Evolutionary conservation across 1,140 invertebrate species (phyloP), one percentile per base, ranked within the genome.

Genomic region (Capitella teleta): DNA sequence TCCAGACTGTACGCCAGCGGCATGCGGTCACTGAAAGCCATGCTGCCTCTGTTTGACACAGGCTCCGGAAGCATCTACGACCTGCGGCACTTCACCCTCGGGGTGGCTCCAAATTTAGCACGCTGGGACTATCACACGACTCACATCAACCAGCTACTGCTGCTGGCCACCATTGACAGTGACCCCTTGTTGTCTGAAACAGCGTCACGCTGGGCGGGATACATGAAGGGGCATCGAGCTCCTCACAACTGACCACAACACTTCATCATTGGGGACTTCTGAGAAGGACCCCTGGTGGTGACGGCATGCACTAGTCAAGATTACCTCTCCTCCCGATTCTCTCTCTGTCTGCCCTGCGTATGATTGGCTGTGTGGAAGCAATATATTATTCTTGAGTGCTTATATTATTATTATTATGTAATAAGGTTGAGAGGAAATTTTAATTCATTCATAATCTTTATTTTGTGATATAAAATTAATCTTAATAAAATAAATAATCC

Each of bases 101-200:
- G 85, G 23, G 79, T 83, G 10, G 83, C 91, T 25, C 95, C 95
- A 0, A 98, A 98, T 74, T 54, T 77, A 18, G 81, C 80, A 0
- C 68, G 81, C 53, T 96, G 94, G 89, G 95, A 98, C 69, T 98
- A 98, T 68, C 95, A 99, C 73, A 87, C 90, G 5, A 95, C 93
- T 10, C 95, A 98, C 69, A 85, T 98, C 21, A 97, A 95, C 75
- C 91, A 98, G 62, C 76, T 99, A 25, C 79, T 96, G 45, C 77
- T 93, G 37, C 73, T 98, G 18, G 82, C 83, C 43, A 87, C 88
- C 0, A 82, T 98, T 36, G 87, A 94, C 56, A 80, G 81, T 25
- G 61, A 71, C 37, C 79, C 85, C 1, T 74, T 94, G 51, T 81
- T 97, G 57, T 77, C 80, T 24, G 80, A 80, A 19, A 90, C 88